Conservation (phyloP, 2,113 vertebrate species). For the Apaloderma vittatum region DNA sequence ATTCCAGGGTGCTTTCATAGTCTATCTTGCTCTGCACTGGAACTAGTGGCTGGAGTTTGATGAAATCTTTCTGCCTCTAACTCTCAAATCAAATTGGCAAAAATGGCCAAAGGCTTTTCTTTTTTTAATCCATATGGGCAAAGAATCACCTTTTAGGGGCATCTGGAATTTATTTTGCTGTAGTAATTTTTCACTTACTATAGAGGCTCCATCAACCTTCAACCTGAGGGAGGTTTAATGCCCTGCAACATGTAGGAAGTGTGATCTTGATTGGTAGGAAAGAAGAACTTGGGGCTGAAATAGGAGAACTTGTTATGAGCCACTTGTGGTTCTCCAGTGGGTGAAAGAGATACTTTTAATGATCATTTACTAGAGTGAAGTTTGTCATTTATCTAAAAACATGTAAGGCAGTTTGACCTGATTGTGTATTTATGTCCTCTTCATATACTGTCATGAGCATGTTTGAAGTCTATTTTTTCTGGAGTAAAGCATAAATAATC, state of each 20-base stretch:
- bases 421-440: neutral
- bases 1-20: neutral
- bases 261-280: neutral
- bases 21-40: neutral
- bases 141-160: neutral
- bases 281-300: neutral
- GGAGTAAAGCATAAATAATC: neutral
- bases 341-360: neutral
- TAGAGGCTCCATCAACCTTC: neutral
- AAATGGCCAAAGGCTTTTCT: neutral
- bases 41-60: neutral
- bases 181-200: neutral
- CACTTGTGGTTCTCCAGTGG: neutral
- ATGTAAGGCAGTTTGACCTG: neutral
- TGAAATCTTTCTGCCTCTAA: neutral
- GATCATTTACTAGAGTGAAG: neutral
- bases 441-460: neutral
- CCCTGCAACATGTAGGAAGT: neutral
- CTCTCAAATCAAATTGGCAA: neutral
- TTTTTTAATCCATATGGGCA: neutral
- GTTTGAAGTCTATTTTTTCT: neutral
- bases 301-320: neutral
- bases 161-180: neutral
- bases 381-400: neutral
- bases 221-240: neutral